phyloP scores from a whole-genome alignment of 2,888 invertebrate genomes.

The Tyria jacobaeae region DNA sequence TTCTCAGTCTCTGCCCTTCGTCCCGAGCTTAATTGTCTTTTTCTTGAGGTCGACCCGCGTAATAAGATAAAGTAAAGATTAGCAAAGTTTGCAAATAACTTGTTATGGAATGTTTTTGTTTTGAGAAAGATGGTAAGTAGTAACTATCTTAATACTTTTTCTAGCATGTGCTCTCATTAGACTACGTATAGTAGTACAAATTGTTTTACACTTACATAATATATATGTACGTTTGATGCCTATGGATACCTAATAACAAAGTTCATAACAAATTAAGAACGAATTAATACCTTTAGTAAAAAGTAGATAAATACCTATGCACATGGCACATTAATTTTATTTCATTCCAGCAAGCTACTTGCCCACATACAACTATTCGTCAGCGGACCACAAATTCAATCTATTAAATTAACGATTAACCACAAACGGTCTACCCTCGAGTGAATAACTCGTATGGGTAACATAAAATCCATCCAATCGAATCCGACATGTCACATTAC shows the following conservation, averaged over 20 bases:
- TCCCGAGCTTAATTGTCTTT: conserved; percentile 79
- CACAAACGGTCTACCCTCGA: conserved; percentile 67
- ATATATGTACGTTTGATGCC: not conserved
- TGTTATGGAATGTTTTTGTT: conserved; percentile 54
- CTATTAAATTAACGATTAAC: conserved; percentile 76
- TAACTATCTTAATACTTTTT: conserved; percentile 16
- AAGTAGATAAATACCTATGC: conserved; percentile 9
- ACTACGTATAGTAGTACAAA: not conserved
- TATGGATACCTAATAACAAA: no score
- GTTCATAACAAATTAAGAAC: not conserved
- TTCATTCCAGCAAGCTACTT: conserved; percentile 19
- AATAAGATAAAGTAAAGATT: conserved; percentile 83
- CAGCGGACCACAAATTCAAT: conserved; percentile 67
- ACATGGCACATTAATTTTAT: conserved; percentile 25
- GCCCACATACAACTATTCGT: conserved; percentile 46
- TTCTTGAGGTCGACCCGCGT: conserved; percentile 80
- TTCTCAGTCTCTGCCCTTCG: conserved; percentile 59
- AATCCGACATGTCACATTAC: conserved; percentile 80
- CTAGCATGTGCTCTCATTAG: conserved; percentile 2
- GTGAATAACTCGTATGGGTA: conserved; percentile 66
- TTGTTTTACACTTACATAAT: no score
- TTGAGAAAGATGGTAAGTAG: conserved; percentile 26
- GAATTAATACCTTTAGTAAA: no score
- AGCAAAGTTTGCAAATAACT: conserved; percentile 69
- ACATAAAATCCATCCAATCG: conserved; percentile 82